These are phyloP conservation scores for Triplophysa bombifrons DNA, from an alignment of 2,797 vertebrate genomes.

Conservation along the genomic window DNA sequence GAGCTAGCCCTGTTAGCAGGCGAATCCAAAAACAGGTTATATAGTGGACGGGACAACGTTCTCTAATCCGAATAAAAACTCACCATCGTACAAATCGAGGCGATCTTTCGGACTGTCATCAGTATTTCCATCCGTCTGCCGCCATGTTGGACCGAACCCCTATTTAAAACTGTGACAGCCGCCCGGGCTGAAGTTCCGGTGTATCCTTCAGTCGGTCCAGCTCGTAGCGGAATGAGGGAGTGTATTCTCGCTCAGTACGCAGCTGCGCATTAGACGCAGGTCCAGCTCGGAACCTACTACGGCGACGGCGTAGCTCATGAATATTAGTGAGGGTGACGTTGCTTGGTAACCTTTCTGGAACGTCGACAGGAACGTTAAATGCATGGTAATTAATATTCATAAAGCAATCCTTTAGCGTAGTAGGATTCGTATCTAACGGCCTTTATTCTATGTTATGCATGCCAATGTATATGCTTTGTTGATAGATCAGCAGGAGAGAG, in stretches of 20 bases:
- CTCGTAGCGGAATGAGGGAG: constrained; percentile 59
- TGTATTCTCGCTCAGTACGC: constrained; percentile 51
- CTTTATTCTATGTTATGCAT: not conserved
- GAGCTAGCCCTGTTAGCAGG: constrained; percentile 43
- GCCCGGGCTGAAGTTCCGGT: constrained; percentile 74
- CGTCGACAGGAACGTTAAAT: not conserved
- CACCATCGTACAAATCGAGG: constrained; percentile 97
- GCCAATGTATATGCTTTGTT: not conserved
- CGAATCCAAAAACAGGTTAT: constrained; percentile 51
- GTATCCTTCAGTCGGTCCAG: constrained; percentile 61
- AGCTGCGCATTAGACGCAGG: not conserved
- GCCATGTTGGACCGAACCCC: constrained; percentile 86
- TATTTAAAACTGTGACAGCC: constrained; percentile 78
- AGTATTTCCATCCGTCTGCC: constrained; percentile 89
- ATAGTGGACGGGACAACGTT: constrained; percentile 51
- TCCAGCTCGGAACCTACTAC: not conserved
- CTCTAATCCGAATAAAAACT: constrained; percentile 56
- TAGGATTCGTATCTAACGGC: not conserved
- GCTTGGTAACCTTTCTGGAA: not conserved
- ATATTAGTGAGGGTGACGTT: constrained; percentile 9
- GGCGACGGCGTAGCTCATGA: not conserved
- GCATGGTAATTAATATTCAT: constrained; percentile 22
- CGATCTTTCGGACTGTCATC: constrained; percentile 96
- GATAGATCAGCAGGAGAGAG: not conserved
- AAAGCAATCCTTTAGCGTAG: not conserved